phyloP scores from a whole-genome alignment of 1,140 invertebrate genomes.

The Drosophila ananassae region DNA sequence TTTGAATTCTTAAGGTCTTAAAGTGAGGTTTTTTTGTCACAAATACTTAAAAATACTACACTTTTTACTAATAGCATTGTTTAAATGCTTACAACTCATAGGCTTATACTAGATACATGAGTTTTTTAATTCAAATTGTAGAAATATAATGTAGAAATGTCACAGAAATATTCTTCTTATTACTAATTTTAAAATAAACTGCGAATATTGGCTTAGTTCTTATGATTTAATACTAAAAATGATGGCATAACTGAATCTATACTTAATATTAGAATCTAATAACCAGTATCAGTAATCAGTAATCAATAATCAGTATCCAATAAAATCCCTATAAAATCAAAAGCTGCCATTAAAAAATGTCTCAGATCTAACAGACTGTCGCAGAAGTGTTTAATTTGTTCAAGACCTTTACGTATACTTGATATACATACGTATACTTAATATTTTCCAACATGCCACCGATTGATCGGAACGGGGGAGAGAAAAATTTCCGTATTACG shows the following conservation, averaged over 20 bases:
- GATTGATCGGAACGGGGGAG: not conserved
- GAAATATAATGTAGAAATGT: too few species aligned
- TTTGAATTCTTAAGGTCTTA: not conserved
- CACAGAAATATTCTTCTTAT: too few species aligned
- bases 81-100: not conserved
- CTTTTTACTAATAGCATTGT: too few species aligned
- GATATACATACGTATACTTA: not conserved
- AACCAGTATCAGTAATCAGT: too few species aligned
- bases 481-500: conserved; percentile 18
- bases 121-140: too few species aligned
- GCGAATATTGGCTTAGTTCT: too few species aligned
- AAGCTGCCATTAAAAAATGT: not conserved
- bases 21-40: not conserved
- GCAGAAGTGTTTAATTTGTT: not conserved
- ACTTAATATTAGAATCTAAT: not conserved
- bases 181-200: too few species aligned
- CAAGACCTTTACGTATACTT: not conserved
- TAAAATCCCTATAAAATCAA: not conserved
- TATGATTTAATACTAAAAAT: too few species aligned
- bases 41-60: not conserved
- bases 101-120: not conserved
- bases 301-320: not conserved
- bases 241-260: not conserved
- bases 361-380: not conserved
- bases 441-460: not conserved